Evolutionary conservation across 1,140 invertebrate species (phyloP).

Genomic region (Drosophila neocordata): DNA sequence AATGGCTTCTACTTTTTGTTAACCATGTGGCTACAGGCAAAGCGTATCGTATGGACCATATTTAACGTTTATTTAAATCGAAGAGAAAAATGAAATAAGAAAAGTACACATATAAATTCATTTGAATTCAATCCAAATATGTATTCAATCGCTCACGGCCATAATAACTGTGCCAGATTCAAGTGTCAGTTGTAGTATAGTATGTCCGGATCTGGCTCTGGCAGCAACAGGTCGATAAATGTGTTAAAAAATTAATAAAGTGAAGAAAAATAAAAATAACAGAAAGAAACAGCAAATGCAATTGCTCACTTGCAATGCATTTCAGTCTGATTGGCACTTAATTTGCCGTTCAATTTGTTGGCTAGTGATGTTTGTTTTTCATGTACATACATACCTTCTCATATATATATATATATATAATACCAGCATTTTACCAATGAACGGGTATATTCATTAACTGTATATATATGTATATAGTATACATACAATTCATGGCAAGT

Average conservation of each 20-base stretch:
- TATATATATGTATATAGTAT: conserved; percentile 3
- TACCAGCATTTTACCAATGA: conserved; percentile 23
- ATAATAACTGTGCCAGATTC: conserved; percentile 7
- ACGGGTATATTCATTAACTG: conserved; percentile 34
- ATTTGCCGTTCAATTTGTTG: conserved; percentile 48
- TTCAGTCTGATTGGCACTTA: conserved; percentile 59
- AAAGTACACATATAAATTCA: conserved; percentile 28
- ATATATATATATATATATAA: background rate
- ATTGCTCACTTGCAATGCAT: conserved; percentile 25
- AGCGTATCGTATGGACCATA: conserved; percentile 8
- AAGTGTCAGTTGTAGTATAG: background rate
- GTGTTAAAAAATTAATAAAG: conserved; percentile 34
- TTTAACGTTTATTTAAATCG: conserved; percentile 62
- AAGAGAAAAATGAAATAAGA: background rate
- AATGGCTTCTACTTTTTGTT: background rate
- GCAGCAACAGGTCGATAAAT: conserved; percentile 35
- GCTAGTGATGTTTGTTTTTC: conserved; percentile 15
- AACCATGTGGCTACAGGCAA: background rate
- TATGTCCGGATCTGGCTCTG: background rate
- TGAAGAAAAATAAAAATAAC: background rate
- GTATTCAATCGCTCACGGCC: conserved; percentile 13
- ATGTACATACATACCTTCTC: background rate
- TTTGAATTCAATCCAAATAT: conserved; percentile 35
- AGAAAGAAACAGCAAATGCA: background rate
- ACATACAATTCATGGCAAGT: background rate